These are phyloP conservation scores for Solenopsis fugax DNA, from an alignment of 1,140 invertebrate species.

Conservation along the genomic window DNA sequence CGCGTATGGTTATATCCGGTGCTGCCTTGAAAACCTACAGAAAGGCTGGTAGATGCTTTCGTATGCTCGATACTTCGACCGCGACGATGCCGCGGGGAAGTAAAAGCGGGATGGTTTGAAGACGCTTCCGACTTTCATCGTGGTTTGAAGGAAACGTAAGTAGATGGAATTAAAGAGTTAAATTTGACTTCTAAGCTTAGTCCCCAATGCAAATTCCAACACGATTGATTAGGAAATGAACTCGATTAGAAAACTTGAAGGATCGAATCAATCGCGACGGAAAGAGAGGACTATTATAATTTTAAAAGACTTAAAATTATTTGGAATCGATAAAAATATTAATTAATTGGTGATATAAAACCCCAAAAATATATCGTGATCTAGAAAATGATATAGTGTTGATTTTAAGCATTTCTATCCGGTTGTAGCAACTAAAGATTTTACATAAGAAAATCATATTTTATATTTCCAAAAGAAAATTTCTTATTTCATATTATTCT, in stretches of 20 bases:
- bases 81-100: background rate
- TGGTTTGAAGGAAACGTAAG: background rate
- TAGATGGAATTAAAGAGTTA: slow-evolving; percentile 25
- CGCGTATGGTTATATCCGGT: slow-evolving; percentile 28
- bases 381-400: background rate
- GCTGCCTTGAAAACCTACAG: background rate
- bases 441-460: slow-evolving; percentile 20
- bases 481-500: background rate
- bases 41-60: slow-evolving; percentile 3
- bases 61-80: slow-evolving; percentile 34
- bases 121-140: background rate
- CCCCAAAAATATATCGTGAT: background rate
- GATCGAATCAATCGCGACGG: background rate
- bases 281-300: background rate
- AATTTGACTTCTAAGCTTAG: slow-evolving; percentile 17
- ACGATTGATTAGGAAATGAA: background rate
- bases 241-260: background rate
- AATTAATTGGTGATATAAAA: background rate
- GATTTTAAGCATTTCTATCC: background rate
- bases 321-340: background rate
- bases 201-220: background rate
- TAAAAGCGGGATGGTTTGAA: slow-evolving; percentile 32
- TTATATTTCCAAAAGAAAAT: background rate
- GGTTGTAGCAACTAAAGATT: background rate
- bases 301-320: background rate